These are phyloP conservation scores for Oriolus oriolus DNA, from an alignment of 2,113 vertebrate genomes.

Conservation along the genomic window DNA sequence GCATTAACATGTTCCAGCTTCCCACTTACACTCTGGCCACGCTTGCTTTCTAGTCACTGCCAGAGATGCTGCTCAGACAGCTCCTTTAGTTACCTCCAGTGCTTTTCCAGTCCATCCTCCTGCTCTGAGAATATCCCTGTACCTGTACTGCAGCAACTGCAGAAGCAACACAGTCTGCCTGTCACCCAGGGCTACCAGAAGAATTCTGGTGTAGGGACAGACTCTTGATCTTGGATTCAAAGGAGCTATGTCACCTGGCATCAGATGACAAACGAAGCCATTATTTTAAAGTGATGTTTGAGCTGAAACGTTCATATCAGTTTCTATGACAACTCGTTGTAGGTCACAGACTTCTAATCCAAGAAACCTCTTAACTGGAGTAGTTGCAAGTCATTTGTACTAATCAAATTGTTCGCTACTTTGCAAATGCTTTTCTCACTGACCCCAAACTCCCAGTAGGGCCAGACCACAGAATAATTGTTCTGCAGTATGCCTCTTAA, in stretches of 20 bases:
- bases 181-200: background rate
- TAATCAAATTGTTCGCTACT: constrained; percentile 52
- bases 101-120: background rate
- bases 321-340: constrained; percentile 55
- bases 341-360: constrained; percentile 46
- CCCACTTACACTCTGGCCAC: background rate
- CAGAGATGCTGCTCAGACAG: background rate
- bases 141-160: background rate
- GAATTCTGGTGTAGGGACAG: background rate
- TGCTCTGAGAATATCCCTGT: background rate
- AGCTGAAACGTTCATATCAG: background rate
- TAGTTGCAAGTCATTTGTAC: constrained; percentile 49
- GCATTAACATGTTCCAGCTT: background rate
- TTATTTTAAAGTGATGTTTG: constrained; percentile 30
- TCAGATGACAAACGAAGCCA: background rate
- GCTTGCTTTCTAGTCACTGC: background rate
- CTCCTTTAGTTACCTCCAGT: background rate
- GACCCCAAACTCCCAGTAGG: constrained; percentile 16
- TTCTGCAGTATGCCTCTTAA: background rate
- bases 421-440: constrained; percentile 28
- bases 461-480: background rate
- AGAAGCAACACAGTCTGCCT: background rate
- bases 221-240: background rate
- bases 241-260: background rate
- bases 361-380: constrained; percentile 47